Percentiles rank a stretch among this genome's conserved stretches.
Conservation (phyloP, 2,797 vertebrate genomes). For the Arctocebus calabarensis region DNA sequence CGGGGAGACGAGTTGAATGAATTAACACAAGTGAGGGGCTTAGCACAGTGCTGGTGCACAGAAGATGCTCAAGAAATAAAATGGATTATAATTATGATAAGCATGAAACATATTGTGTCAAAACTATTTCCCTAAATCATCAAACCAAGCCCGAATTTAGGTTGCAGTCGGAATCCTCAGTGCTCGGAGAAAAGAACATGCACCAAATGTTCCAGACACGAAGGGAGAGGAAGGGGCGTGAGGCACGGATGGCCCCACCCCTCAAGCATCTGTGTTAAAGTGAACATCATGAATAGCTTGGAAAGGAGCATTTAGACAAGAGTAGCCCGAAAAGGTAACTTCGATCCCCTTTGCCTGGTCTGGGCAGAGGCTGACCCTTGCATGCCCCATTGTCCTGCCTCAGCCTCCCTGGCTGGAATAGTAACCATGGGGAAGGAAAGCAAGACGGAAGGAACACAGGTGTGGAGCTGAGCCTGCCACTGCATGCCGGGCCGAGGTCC, state of each 20-base stretch:
- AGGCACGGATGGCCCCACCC: not conserved
- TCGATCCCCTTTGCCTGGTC: not conserved
- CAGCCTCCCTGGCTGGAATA: not conserved
- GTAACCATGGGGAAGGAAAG: not conserved
- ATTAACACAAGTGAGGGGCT: not conserved
- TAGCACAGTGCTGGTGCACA: not conserved
- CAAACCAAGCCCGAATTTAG: not conserved
- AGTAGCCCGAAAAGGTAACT: not conserved
- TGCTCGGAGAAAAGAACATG: not conserved
- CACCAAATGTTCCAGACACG: not conserved
- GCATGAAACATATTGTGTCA: not conserved
- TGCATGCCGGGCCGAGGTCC: not conserved
- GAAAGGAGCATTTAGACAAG: not conserved
- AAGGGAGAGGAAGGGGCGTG: not conserved
- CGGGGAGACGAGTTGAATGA: no score
- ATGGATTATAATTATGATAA: not conserved
- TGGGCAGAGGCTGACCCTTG: not conserved
- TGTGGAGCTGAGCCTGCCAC: fast-evolving
- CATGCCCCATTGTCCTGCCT: not conserved
- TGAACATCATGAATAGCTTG: not conserved
- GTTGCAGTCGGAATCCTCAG: not conserved
- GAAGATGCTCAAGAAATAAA: not conserved
- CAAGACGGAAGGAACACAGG: not conserved
- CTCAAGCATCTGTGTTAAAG: not conserved
- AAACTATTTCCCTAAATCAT: not conserved